Percentiles rank a stretch among this genome's conserved stretches.
phyloP scores from a whole-genome alignment of 2,888 invertebrate genomes.

The Meandrusa payeni region DNA sequence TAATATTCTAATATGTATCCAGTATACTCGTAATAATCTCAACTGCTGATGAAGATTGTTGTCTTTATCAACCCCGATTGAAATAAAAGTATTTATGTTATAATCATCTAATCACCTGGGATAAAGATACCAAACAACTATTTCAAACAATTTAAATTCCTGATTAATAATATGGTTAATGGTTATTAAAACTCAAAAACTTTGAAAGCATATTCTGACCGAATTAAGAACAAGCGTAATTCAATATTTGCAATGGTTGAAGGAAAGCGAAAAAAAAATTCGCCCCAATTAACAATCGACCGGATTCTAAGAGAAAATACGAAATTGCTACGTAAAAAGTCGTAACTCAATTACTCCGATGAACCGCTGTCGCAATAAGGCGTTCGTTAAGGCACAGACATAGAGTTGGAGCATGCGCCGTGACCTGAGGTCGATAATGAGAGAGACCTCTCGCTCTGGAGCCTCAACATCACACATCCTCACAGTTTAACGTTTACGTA shows the following conservation, averaged over 20 bases:
- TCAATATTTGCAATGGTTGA: conserved; percentile 69
- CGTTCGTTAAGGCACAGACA: conserved; percentile 72
- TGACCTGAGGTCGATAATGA: conserved; percentile 82
- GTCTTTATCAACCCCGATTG: no score
- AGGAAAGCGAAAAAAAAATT: conserved; percentile 59
- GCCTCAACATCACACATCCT: conserved; percentile 77
- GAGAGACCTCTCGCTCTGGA: conserved; percentile 73
- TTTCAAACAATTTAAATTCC: no score
- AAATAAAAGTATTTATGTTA: no score
- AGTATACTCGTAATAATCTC: no score
- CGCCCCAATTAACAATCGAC: conserved; percentile 73
- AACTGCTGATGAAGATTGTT: no score
- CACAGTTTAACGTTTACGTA: conserved; percentile 76
- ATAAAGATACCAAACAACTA: no score
- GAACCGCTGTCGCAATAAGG: conserved; percentile 79
- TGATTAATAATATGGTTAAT: no score
- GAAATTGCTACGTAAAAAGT: conserved; percentile 80
- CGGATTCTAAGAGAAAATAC: conserved; percentile 75
- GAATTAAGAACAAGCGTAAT: conserved; percentile 66
- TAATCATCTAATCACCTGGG: no score
- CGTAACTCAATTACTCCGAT: conserved; percentile 79
- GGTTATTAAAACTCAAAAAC: not conserved
- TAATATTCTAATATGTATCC: no score
- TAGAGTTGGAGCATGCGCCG: conserved; percentile 76
- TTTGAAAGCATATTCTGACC: conserved; percentile 62